Evolutionary conservation across 1,140 invertebrate genomes (phyloP).

Genomic region (Temnothorax nylanderi): DNA sequence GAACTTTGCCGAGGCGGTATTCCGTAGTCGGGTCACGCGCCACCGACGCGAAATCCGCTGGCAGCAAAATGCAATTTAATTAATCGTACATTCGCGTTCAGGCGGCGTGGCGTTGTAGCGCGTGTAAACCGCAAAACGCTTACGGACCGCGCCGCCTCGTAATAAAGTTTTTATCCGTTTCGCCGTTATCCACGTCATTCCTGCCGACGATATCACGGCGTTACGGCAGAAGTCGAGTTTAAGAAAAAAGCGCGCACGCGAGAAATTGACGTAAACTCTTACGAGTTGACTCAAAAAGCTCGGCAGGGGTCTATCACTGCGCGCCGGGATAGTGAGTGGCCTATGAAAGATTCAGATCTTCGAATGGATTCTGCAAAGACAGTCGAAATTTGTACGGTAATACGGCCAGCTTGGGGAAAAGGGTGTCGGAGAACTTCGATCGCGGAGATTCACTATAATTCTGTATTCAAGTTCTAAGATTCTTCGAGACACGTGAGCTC

Average conservation of each 20-base stretch:
- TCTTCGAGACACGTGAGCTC: slow-evolving; percentile 6
- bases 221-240: neutral
- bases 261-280: neutral
- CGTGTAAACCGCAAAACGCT: slow-evolving; percentile 59
- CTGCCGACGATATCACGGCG: slow-evolving; percentile 16
- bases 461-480: slow-evolving; percentile 11
- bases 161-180: slow-evolving; percentile 66
- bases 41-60: slow-evolving; percentile 62
- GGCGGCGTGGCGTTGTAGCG: slow-evolving; percentile 24
- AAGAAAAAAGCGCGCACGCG: neutral
- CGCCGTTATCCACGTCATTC: slow-evolving; percentile 19
- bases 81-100: slow-evolving; percentile 67
- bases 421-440: neutral
- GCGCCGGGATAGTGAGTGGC: neutral
- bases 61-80: slow-evolving; percentile 71
- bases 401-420: neutral
- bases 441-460: slow-evolving; percentile 1
- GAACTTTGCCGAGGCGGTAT: slow-evolving; percentile 56
- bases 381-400: neutral
- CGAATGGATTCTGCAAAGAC: neutral
- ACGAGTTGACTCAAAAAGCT: neutral
- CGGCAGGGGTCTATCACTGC: too few relatives aligned
- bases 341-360: neutral
- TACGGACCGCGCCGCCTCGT: slow-evolving; percentile 42
- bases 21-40: slow-evolving; percentile 65